phyloP scores from a whole-genome alignment of 2,797 vertebrate genomes.

The Eremophila alpestris region DNA sequence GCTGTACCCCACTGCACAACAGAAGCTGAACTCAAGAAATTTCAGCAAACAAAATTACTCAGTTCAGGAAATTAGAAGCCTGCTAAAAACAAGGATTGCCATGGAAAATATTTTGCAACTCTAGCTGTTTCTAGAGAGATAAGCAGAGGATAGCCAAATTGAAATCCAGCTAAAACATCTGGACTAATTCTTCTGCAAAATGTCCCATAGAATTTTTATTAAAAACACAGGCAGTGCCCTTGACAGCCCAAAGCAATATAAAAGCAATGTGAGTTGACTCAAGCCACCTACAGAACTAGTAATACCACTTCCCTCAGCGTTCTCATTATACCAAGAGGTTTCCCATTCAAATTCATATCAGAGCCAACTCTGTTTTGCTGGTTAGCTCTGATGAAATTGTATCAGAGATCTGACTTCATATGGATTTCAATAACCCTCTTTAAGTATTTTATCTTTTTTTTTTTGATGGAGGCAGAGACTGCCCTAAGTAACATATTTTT shows the following conservation, averaged over 20 bases:
- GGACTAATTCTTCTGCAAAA: conserved; percentile 12
- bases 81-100: conserved; percentile 12
- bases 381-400: neutral
- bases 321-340: neutral
- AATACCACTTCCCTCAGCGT: neutral
- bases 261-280: neutral
- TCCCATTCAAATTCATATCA: neutral
- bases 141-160: conserved; percentile 22
- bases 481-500: neutral
- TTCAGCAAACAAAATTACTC: neutral
- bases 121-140: conserved; percentile 57
- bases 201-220: neutral
- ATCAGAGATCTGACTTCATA: neutral
- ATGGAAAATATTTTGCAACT: conserved; percentile 61
- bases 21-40: neutral
- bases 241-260: neutral
- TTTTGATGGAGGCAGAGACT: neutral
- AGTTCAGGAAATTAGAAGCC: conserved; percentile 7
- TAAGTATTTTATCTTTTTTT: neutral
- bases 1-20: neutral
- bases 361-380: neutral
- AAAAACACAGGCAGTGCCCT: neutral
- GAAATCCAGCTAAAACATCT: conserved; percentile 31
- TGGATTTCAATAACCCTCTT: neutral
- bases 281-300: neutral